Evolutionary conservation across 2,888 invertebrate genomes (phyloP), one percentile per base, ranked within the genome.

Genomic region (Andrena marginata): DNA sequence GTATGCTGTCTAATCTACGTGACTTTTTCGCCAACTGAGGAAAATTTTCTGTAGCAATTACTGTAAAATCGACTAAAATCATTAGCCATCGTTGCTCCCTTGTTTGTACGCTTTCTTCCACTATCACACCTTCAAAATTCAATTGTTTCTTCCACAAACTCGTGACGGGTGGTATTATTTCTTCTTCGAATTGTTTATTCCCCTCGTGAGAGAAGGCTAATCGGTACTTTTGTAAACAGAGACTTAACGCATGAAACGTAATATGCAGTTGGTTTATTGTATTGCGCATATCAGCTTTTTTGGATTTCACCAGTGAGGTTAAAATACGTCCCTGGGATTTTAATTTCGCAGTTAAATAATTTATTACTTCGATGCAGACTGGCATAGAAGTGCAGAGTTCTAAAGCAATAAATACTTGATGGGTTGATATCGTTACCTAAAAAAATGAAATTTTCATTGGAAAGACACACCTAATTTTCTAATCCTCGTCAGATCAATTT

Each of bases 331-430:
- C 77, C 10, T 80, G 59, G 0, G 54, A 35, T 65, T 81, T 59
- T 35, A 88, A 6, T 54, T 68, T 81, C 0, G 1, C 5, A 2
- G 71, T 78, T 49, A 88, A 64, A 51, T 75, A 71, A 69, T 85
- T 77, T 35, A 82, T 83, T 2, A 62, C 64, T 23, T 83, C 77
- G 2, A 72, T 49, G 29, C 88, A 88, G 60, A 90, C 62, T 13
- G 72, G 49, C 31, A 68, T 62, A 1, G 80, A 84, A 49, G 64
- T 77, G 54, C 89, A 88, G 2, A 90, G 67, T 48, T 90, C 77
- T 26, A 87, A 48, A 35, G 88, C 67, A 35, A 90, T 84, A 8
- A 73, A 56, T 23, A 85, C 60, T 1, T 80, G 88, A 73, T 87
- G 75, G 20, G 51, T 79, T 60, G 62, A 63, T 7, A 81, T 29